Evolutionary conservation across 2,888 invertebrate genomes (phyloP).

Genomic region (Thysanoteuthis rhombus): DNA sequence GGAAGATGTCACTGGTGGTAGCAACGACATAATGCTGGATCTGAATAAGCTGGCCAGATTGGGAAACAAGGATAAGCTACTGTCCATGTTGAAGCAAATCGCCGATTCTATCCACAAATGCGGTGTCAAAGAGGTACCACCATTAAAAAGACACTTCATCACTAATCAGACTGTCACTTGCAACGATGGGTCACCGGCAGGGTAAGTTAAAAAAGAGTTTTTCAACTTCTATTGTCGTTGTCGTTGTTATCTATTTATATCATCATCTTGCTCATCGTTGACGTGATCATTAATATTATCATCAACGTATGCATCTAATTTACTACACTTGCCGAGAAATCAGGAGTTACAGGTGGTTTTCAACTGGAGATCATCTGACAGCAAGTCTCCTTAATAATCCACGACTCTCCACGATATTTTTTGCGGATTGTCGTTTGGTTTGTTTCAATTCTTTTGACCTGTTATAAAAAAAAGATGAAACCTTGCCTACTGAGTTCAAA

Average conservation of each 20-base stretch:
- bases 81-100: conserved; percentile 44
- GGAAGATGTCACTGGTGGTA: background rate
- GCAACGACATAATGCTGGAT: conserved; percentile 41
- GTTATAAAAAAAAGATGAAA: no score
- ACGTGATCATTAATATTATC: no score
- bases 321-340: no score
- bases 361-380: no score
- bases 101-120: conserved; percentile 57
- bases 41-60: conserved; percentile 39
- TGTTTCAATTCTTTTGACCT: no score
- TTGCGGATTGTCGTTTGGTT: no score
- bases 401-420: no score
- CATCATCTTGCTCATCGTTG: no score
- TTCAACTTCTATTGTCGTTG: background rate
- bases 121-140: conserved; percentile 56
- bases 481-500: no score
- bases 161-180: conserved; percentile 55
- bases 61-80: conserved; percentile 42
- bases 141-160: conserved; percentile 50
- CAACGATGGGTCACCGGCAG: conserved; percentile 60
- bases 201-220: conserved; percentile 45
- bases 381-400: no score
- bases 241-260: background rate
- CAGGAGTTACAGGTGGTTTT: no score
- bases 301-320: no score